Conservation (phyloP, 2,113 vertebrate species). For the Channa argus region DNA sequence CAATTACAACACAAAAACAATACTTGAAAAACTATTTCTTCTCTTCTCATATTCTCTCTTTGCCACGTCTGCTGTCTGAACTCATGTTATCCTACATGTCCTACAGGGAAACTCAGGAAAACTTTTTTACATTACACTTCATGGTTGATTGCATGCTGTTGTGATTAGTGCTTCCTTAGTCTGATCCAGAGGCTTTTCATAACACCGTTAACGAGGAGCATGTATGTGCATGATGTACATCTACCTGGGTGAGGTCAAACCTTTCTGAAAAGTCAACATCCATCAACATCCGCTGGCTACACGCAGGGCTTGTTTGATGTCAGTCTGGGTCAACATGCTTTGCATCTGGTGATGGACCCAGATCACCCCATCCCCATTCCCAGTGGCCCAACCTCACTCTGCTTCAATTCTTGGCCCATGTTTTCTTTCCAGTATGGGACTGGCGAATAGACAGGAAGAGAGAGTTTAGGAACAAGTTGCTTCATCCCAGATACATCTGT, state of each 20-base stretch:
- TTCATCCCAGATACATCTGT: background rate
- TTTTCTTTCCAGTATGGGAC: conserved; percentile 52
- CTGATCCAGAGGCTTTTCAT: conserved; percentile 60
- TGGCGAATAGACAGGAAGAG: conserved; percentile 48
- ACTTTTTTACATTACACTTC: conserved; percentile 20
- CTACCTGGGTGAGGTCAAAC: conserved; percentile 67
- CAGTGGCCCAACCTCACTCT: conserved; percentile 26
- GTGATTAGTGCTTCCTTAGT: conserved; percentile 70
- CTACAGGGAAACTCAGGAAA: background rate
- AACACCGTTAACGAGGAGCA: conserved; percentile 59
- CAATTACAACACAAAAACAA: conserved; percentile 1
- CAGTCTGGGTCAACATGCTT: conserved; percentile 43
- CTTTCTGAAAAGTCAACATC: conserved; percentile 41
- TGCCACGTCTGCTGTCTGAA: conserved; percentile 23
- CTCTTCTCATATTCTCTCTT: conserved; percentile 1
- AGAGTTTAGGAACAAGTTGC: conserved; percentile 15
- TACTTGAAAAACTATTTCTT: conserved; percentile 21
- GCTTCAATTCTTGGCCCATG: conserved; percentile 13
- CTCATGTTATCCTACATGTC: conserved; percentile 17
- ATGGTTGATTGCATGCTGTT: conserved; percentile 44
- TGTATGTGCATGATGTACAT: conserved; percentile 23
- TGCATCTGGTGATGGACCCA: conserved; percentile 61
- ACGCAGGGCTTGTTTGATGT: conserved; percentile 44
- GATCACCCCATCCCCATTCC: conserved; percentile 21
- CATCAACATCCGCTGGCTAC: conserved; percentile 54